Base-by-base conservation (phyloP, 2,797 vertebrate species). In the Heliangelus exortis region DNA sequence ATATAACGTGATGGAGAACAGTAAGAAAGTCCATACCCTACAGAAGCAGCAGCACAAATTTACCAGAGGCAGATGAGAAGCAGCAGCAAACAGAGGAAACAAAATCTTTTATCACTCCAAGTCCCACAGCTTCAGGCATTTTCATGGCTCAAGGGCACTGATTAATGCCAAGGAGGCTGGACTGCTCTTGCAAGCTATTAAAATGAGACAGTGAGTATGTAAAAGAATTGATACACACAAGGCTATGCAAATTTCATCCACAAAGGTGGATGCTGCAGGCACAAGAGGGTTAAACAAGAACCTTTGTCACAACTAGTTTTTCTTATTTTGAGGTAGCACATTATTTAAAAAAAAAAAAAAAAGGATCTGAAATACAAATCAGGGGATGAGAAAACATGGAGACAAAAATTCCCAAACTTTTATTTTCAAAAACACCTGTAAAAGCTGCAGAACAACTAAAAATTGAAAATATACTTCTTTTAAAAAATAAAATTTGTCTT, bases 81-180 rank as follows among this genome's bases (percentile, higher is more conserved):
- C 3, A 59, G 39, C 25, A 80, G 66, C 45, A 51, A 63, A 59
- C 3, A 26, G 34, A 31, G 36, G 5, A 77, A 29, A 29, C 31
- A 34, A 77, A 68, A 13, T 67, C 89, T 92, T 97, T 95, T 88
- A 94, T 73, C 63, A 74, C 50, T 76, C 84, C 61, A 96, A 93
- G 74, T 91, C 79, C 72, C 87, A 93, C 23, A 81, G 80, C 69
- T 94, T 89, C 75, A 95, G 78, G 86, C 77, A 58, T 86, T 93
- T 94, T 85, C 36, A 78, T 20, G 6, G 83, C 87, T 95, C 87
- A 91, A 61, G 67, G 78, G 69, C 66, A 83, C 91, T 77, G 57
- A 59, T 66, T 72, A 89, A 76, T 74, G 84, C 94, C 91, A 95
- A 91, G 57, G 80, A 95, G 71, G 51, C 45, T 79, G 58, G 31